phyloP scores from a whole-genome alignment of 2,113 vertebrate genomes.

The Tachuris rubrigastra region DNA sequence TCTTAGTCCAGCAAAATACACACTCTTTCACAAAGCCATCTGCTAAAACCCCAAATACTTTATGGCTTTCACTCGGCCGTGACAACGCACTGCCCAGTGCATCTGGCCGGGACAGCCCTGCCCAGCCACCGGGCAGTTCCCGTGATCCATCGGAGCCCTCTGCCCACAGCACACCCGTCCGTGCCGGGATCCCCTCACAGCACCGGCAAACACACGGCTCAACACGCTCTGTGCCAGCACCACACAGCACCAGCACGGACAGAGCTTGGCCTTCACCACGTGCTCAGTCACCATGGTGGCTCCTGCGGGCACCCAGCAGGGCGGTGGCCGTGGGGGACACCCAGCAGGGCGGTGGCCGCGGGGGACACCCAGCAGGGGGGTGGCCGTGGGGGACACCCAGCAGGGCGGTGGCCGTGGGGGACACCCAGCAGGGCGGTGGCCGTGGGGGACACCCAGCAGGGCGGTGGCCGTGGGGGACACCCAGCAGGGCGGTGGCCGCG shows the following conservation, averaged over 20 bases:
- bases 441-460: accelerated
- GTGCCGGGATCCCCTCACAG: accelerated
- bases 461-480: accelerated
- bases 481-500: too few species aligned
- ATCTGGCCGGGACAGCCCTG: neutral
- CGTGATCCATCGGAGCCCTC: neutral
- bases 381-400: accelerated
- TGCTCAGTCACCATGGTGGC: accelerated
- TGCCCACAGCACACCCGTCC: accelerated
- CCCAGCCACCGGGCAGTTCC: accelerated
- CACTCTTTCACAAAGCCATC: neutral
- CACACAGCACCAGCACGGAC: accelerated
- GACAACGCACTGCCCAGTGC: accelerated
- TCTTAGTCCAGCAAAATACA: neutral
- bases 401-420: accelerated
- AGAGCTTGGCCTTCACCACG: accelerated
- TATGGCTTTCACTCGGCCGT: neutral
- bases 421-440: too few species aligned
- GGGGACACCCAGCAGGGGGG: accelerated
- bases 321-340: accelerated
- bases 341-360: accelerated
- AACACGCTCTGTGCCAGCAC: accelerated
- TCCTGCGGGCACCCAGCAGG: accelerated
- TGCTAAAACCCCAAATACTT: neutral
- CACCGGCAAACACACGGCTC: neutral